Percentiles rank a stretch among this genome's conserved stretches.
phyloP scores from a whole-genome alignment of 2,888 invertebrate species.

The Chelonus formosanus region DNA sequence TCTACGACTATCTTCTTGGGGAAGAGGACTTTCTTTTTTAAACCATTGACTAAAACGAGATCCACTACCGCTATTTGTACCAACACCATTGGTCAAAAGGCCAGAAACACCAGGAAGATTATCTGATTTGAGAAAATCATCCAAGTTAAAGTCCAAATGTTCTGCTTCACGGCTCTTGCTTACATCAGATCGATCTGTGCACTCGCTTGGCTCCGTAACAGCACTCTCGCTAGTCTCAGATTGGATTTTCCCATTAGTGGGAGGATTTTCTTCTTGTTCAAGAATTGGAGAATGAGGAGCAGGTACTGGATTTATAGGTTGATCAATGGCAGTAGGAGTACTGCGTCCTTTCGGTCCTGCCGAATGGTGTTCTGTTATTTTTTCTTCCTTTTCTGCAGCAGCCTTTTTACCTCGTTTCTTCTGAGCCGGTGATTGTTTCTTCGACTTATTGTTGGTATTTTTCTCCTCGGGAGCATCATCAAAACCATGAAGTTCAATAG shows the following conservation, averaged over 20 bases:
- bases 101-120: conserved; percentile 79
- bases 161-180: conserved; percentile 46
- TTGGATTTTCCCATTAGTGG: conserved; percentile 41
- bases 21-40: conserved; percentile 72
- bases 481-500: conserved; percentile 92
- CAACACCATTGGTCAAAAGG: conserved; percentile 75
- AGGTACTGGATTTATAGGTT: conserved; percentile 50
- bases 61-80: conserved; percentile 67
- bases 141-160: conserved; percentile 76
- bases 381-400: conserved; percentile 61
- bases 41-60: conserved; percentile 87
- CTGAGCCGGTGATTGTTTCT: conserved; percentile 64
- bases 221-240: conserved; percentile 43
- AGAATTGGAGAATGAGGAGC: conserved; percentile 62
- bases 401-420: conserved; percentile 65
- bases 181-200: conserved; percentile 45
- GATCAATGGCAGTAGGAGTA: conserved; percentile 62
- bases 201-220: conserved; percentile 45
- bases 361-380: conserved; percentile 38
- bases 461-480: conserved; percentile 73
- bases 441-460: conserved; percentile 45
- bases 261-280: conserved; percentile 52
- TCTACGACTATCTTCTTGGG: conserved; percentile 65
- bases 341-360: conserved; percentile 59
- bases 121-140: conserved; percentile 85